Evolutionary conservation across 2,888 invertebrate genomes (phyloP), one percentile per base, ranked within the genome.

Genomic region (Drosophila macrospina): DNA sequence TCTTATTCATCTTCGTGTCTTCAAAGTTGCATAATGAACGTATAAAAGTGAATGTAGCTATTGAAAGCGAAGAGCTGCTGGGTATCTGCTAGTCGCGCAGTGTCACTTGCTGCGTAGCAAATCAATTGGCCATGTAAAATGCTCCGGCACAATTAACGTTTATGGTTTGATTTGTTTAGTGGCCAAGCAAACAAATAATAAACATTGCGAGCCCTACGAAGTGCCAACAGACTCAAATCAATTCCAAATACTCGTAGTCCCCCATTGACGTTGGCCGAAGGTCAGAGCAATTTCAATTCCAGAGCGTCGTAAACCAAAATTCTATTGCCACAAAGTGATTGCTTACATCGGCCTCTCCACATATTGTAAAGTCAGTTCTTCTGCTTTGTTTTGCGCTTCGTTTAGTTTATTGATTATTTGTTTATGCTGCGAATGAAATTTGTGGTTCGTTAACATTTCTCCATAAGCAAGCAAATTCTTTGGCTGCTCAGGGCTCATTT

Each of bases 61-160:
- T 13, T 4, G 42, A 30, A 30, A 47, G 47, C 11, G 16, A 24
- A 26, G 4, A 15, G 6, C 1, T 36, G 36, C 10, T 30, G 54
- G 26, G 57, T 45, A 59, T 59, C 48, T 41, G 39, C 11, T n/a
- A 37, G 54, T 36, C 54, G 13, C 13, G 16, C 24, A 26, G 11
- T 51, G 20, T n/a, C 36, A 37, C 20, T 5, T 28, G 26, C 5
- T 73, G 56, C 77, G 68, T 51, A 66, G 45, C 78, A 32, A 74
- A 72, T 77, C 82, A 66, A 88, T 83, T 87, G 89, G 74, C 83
- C 80, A 80, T 88, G 89, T 86, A 87, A 87, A 86, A 52, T 50
- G 24, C 52, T 78, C 67, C 37, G 62, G 50, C 61, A 74, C 89
- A 88, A 84, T 83, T 72, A 88, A 80, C 74, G 78, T 86, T 86